A percentile compares a stretch with the other conserved stretches of the same genome.
phyloP scores from a whole-genome alignment of 2,797 vertebrate genomes.

The Notoglanidium macrostoma region DNA sequence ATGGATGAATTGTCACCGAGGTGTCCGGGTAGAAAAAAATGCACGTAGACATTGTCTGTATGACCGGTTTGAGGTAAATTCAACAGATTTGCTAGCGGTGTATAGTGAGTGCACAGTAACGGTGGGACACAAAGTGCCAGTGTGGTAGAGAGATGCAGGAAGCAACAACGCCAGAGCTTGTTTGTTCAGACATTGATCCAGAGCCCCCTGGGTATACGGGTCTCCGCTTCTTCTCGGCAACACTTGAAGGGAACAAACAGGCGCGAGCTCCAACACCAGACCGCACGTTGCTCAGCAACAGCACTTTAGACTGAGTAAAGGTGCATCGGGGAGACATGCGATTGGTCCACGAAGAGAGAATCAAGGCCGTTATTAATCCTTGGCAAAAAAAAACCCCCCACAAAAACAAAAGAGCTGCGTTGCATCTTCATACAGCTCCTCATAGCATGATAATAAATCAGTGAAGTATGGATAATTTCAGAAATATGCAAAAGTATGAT shows the following conservation, averaged over 20 bases:
- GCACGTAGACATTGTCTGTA: neutral
- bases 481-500: neutral
- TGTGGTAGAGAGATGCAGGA: slow-evolving; percentile 59
- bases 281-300: slow-evolving; percentile 80
- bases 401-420: slow-evolving; percentile 17
- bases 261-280: slow-evolving; percentile 76
- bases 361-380: slow-evolving; percentile 75
- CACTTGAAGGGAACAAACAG: slow-evolving; percentile 79
- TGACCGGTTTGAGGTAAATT: slow-evolving; percentile 42
- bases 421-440: neutral
- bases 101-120: slow-evolving; percentile 41
- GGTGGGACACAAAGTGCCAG: slow-evolving; percentile 54
- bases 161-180: slow-evolving; percentile 59
- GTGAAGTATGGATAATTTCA: neutral
- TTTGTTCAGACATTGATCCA: slow-evolving; percentile 79
- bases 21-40: slow-evolving; percentile 30
- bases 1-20: neutral
- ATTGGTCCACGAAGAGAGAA: slow-evolving; percentile 75
- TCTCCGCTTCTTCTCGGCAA: slow-evolving; percentile 71
- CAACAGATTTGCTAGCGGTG: slow-evolving; percentile 29
- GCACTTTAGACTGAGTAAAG: slow-evolving; percentile 77
- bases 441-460: neutral
- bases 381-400: slow-evolving; percentile 26
- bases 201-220: slow-evolving; percentile 73
- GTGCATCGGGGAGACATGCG: slow-evolving; percentile 74